Conservation (phyloP, 2,113 vertebrate species). For the Entelurus aequoreus region DNA sequence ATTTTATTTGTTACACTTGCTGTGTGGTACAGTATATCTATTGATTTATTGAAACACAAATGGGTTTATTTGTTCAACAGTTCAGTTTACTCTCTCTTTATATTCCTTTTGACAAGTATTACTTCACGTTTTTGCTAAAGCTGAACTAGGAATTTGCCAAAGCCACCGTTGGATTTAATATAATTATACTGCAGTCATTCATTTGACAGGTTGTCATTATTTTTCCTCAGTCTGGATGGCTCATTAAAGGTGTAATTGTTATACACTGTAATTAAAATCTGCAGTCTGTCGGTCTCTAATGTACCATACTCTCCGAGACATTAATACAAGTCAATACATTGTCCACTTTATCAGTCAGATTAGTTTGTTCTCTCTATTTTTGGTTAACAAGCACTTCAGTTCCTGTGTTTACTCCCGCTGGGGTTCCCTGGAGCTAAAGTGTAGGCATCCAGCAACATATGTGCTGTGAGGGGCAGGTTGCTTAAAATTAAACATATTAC, state of each 20-base stretch:
- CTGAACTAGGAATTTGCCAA: background rate
- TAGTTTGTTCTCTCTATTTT: slow-evolving; percentile 5
- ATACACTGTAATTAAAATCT: slow-evolving; percentile 27
- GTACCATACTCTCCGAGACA: slow-evolving; percentile 3
- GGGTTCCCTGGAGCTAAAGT: slow-evolving; percentile 1
- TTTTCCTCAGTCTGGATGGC: slow-evolving; percentile 11
- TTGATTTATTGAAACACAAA: no score
- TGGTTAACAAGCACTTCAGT: slow-evolving; percentile 27
- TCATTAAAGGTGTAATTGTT: slow-evolving; percentile 35
- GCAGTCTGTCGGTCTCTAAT: slow-evolving; percentile 4
- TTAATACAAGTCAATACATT: background rate
- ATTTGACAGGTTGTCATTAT: slow-evolving; percentile 26
- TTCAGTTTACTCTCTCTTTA: no score
- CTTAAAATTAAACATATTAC: no score
- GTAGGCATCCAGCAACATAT: slow-evolving; percentile 14
- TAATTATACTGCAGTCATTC: slow-evolving; percentile 9
- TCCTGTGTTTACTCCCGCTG: slow-evolving; percentile 4
- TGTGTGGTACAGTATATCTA: no score
- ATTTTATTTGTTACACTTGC: no score
- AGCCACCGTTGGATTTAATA: slow-evolving; percentile 18
- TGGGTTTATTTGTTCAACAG: no score
- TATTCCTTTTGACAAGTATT: no score
- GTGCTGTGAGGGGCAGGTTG: no score
- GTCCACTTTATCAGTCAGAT: slow-evolving; percentile 27
- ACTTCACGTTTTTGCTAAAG: no score